Percentiles rank a stretch among this genome's conserved stretches.
These are phyloP conservation scores for Eilema caniola DNA, from an alignment of 2,888 invertebrate species.

Conservation along the genomic window DNA sequence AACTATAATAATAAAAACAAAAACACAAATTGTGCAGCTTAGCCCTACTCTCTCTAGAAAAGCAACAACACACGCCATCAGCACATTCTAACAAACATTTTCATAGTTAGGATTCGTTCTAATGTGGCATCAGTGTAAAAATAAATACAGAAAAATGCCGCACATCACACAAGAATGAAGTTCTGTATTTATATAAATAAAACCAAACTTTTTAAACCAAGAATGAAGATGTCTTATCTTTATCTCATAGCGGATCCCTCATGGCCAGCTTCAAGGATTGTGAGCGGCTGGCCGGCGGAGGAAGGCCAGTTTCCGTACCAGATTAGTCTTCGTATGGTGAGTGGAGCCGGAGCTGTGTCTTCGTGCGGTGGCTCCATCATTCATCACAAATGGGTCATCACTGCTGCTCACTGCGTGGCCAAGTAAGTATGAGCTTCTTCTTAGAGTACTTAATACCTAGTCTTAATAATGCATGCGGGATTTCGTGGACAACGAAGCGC, in stretches of 20 bases:
- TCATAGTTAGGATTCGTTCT: too few relatives aligned
- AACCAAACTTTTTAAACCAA: too few relatives aligned
- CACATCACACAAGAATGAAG: background rate
- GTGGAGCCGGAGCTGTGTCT: conserved; percentile 51
- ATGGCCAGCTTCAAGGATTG: conserved; percentile 33
- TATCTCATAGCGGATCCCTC: conserved; percentile 25
- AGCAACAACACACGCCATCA: too few relatives aligned
- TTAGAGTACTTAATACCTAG: too few relatives aligned
- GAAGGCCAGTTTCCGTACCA: conserved; percentile 69
- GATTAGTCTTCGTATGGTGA: conserved; percentile 62
- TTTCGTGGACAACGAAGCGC: too few relatives aligned
- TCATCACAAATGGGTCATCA: conserved; percentile 67
- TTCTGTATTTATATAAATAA: too few relatives aligned
- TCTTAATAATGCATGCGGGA: too few relatives aligned
- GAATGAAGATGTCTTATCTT: background rate
- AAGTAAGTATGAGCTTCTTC: conserved; percentile 59
- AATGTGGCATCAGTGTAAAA: too few relatives aligned
- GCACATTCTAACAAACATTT: too few relatives aligned
- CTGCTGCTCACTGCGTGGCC: conserved; percentile 67
- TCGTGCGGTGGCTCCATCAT: conserved; percentile 62
- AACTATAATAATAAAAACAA: too few relatives aligned
- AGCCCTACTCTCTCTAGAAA: too few relatives aligned
- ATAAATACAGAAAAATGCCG: background rate
- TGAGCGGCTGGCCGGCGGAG: conserved; percentile 57
- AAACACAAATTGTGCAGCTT: too few relatives aligned